phyloP scores from a whole-genome alignment of 2,888 invertebrate species.

The Drosophila tripunctata region DNA sequence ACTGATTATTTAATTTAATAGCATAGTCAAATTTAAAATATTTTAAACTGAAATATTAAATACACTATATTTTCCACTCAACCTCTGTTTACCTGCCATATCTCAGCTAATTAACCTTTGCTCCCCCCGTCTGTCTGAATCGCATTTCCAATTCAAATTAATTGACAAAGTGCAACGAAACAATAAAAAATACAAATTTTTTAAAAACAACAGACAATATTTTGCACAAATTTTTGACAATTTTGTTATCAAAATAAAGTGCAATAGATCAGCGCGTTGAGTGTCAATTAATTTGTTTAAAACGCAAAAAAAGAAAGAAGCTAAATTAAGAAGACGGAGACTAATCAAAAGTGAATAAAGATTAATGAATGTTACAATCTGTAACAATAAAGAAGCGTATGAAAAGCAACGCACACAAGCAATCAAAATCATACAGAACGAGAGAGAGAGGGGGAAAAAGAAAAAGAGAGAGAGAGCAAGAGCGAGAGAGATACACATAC shows the following conservation, averaged over 20 bases:
- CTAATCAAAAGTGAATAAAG: conserved; percentile 19
- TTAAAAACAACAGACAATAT: neutral
- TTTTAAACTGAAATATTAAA: neutral
- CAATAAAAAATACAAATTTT: neutral
- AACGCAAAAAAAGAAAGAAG: conserved; percentile 52
- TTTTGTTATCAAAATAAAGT: conserved; percentile 56
- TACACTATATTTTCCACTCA: neutral
- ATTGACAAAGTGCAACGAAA: conserved; percentile 34
- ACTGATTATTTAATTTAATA: too few relatives aligned
- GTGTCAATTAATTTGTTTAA: conserved; percentile 60
- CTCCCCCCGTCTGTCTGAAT: neutral
- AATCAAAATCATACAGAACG: neutral
- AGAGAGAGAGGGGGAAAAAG: neutral
- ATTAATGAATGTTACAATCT: conserved; percentile 30
- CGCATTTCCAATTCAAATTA: conserved; percentile 37
- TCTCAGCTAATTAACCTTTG: conserved; percentile 3
- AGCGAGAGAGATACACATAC: conserved; percentile 15
- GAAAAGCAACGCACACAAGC: conserved; percentile 32
- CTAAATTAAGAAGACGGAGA: conserved; percentile 1
- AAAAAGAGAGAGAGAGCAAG: neutral
- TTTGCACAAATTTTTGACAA: conserved; percentile 2
- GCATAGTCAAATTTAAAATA: too few relatives aligned
- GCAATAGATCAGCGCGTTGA: conserved; percentile 46
- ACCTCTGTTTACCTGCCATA: neutral
- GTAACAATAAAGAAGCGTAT: conserved; percentile 20